Evolutionary conservation across 1,140 invertebrate species (phyloP), one percentile per base, ranked within the genome.

Genomic region (Drosophila biarmipes): DNA sequence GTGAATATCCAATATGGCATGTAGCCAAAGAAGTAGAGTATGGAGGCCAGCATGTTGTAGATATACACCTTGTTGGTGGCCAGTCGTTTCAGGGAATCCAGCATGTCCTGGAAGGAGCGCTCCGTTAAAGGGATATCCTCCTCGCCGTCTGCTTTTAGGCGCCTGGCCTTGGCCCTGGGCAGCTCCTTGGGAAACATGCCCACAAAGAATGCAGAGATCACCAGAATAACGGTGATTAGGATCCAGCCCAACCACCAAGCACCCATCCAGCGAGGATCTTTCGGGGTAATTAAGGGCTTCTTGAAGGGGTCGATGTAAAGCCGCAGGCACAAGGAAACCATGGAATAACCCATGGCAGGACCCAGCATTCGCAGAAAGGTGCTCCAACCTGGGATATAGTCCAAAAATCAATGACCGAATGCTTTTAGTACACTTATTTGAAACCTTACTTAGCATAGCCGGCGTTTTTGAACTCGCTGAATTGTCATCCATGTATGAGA

Each of bases 161-260:
- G 61, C 7, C 68, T 53, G 1, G 58, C 62, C 11, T 57, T 61
- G 11, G 84, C 61, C 51, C 93, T 92, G 2, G 95, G 95, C 56
- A 96, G 82, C 10, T 94, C 94, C 84, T 94, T 94, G 8, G 95
- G 95, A 71, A 96, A 95, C 14, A 95, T 87, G 1, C 93, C 93
- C 37, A 95, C 92, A 2, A 95, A 78, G 27, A 94, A 92, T 0
- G 94, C 93, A 48, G 94, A 94, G 6, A 95, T 17, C 5, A 95
- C 93, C 0, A 96, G 93, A 1, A 95, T 71, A 4, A 93, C 78
- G 11, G 94, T 95, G 10, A 96, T 90, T 5, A 96, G 92, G 8
- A 96, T 93, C 96, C 94, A 97, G 14, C 96, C 96, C 15, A 96
- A 59, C 96, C 96, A 96, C 96, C 96, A 96, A 10, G 96, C 96